phyloP scores from a whole-genome alignment of 2,888 invertebrate species.

The Gandaritis pyraliata region DNA sequence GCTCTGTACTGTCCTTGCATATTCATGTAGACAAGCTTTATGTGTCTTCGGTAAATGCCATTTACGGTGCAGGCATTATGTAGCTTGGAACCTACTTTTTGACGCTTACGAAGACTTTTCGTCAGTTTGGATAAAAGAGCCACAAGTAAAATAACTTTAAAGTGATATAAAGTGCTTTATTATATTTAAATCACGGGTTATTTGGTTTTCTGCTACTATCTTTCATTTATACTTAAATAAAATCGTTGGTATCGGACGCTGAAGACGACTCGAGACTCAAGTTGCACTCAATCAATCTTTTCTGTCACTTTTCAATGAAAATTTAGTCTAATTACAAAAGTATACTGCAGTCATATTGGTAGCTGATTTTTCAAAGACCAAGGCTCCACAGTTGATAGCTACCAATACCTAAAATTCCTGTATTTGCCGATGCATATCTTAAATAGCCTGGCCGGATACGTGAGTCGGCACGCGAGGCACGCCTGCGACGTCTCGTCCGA shows the following conservation, averaged over 20 bases:
- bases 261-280: too few relatives aligned
- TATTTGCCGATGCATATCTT: conserved; percentile 31
- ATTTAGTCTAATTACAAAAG: too few relatives aligned
- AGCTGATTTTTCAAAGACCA: not conserved
- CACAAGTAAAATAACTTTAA: too few relatives aligned
- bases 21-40: conserved; percentile 47
- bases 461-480: conserved; percentile 33
- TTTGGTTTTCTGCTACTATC: too few relatives aligned
- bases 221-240: too few relatives aligned
- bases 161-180: too few relatives aligned
- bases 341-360: not conserved
- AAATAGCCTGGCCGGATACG: conserved; percentile 27
- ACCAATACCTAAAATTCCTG: conserved; percentile 31
- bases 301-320: too few relatives aligned
- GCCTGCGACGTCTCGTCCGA: conserved; percentile 18
- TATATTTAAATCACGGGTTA: too few relatives aligned
- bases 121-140: too few relatives aligned
- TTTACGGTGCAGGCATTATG: conserved; percentile 1
- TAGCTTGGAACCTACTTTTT: not conserved
- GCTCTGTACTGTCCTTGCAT: conserved; percentile 49
- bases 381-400: not conserved
- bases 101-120: too few relatives aligned
- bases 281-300: too few relatives aligned
- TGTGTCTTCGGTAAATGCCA: conserved; percentile 40
- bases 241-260: too few relatives aligned